A percentile compares a stretch with the other conserved stretches of the same genome.
Evolutionary conservation across 2,113 vertebrate species (phyloP).

Genomic region (Lota lota): DNA sequence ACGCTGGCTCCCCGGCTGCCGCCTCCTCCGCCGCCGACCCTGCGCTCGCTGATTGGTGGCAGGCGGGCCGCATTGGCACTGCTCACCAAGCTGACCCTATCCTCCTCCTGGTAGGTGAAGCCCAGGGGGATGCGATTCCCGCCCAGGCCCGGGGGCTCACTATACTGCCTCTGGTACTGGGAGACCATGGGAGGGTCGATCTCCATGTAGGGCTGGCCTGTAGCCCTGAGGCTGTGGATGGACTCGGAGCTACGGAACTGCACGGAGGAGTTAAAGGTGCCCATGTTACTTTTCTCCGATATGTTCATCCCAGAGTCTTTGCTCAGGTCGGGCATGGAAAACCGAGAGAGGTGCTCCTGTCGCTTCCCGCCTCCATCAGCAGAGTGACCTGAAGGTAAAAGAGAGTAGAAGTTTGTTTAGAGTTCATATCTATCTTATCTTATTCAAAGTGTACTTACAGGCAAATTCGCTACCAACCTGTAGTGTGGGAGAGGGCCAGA

Average conservation of each 20-base stretch:
- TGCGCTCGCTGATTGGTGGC: constrained; percentile 86
- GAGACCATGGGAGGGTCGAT: constrained; percentile 78
- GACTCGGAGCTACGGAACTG: constrained; percentile 94
- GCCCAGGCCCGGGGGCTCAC: constrained; percentile 70
- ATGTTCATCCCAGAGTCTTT: constrained; percentile 97
- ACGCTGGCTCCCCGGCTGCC: constrained; percentile 60
- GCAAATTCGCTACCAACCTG: constrained; percentile 74
- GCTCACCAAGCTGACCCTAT: constrained; percentile 75
- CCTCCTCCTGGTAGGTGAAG: constrained; percentile 86
- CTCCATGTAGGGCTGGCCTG: constrained; percentile 84
- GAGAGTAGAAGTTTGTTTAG: neutral
- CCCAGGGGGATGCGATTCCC: constrained; percentile 80
- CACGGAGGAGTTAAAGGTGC: constrained; percentile 87
- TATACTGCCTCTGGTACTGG: constrained; percentile 77
- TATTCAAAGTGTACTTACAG: neutral
- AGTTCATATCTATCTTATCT: too few species aligned
- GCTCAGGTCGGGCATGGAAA: constrained; percentile 98
- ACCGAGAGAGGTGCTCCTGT: constrained; percentile 93
- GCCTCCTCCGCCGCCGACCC: constrained; percentile 63
- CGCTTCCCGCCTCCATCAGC: constrained; percentile 85
- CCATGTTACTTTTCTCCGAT: constrained; percentile 93
- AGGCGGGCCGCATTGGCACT: constrained; percentile 75
- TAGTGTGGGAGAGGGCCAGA: constrained; percentile 86
- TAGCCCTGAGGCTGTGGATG: constrained; percentile 83
- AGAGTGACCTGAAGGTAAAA: constrained; percentile 77